Conservation (phyloP, 2,113 vertebrate species). For the Tragelaphus imberbis region DNA sequence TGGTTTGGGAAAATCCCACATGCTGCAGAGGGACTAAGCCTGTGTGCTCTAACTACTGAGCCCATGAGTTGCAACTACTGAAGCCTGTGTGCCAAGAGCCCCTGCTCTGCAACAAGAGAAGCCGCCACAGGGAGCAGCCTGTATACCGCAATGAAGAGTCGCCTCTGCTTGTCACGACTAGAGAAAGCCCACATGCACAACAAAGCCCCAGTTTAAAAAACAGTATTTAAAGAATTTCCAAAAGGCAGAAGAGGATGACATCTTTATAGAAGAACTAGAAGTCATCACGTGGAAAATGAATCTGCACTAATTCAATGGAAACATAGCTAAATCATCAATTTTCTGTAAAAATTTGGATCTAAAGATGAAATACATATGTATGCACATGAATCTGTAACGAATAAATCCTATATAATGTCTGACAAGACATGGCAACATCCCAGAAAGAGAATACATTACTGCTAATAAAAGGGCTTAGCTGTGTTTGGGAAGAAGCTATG, state of each 20-base stretch:
- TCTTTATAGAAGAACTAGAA: background rate
- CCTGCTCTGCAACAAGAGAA: background rate
- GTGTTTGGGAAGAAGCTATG: background rate
- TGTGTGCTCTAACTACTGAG: fast-evolving
- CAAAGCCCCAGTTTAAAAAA: background rate
- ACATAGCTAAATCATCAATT: background rate
- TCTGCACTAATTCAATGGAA: background rate
- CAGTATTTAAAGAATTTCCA: background rate
- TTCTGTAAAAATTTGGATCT: background rate
- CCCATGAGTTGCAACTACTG: background rate
- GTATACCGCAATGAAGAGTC: background rate
- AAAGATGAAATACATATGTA: background rate
- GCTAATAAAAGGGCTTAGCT: background rate
- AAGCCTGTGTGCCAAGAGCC: background rate
- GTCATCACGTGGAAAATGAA: background rate
- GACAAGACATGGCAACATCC: background rate
- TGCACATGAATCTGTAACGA: background rate
- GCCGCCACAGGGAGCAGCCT: background rate
- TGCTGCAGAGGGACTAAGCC: background rate
- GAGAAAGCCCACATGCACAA: background rate
- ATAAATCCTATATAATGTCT: background rate
- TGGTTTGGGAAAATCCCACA: background rate
- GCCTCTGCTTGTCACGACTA: background rate
- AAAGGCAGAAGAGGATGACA: background rate
- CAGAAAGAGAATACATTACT: background rate